Percentiles rank a stretch among this genome's conserved stretches.
Conservation (phyloP, 2,113 vertebrate genomes). For the Neotoma lepida region DNA sequence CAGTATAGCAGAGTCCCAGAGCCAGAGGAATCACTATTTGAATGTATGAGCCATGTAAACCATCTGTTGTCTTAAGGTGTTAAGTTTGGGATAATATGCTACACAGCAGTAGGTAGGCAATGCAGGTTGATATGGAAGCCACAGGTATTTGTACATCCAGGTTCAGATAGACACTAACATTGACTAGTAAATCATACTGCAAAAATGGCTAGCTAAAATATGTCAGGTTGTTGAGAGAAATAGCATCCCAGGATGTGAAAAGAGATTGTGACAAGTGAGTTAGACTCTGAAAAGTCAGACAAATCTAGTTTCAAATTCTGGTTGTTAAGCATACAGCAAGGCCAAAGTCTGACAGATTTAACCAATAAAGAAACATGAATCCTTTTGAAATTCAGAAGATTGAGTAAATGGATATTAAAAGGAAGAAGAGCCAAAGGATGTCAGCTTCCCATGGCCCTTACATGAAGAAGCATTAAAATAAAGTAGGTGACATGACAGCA, state of each 20-base stretch:
- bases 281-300: conserved; percentile 22
- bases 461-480: neutral
- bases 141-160: neutral
- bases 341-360: neutral
- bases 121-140: neutral
- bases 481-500: neutral
- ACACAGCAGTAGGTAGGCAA: neutral
- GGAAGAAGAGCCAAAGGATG: neutral
- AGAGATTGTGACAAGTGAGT: conserved; percentile 11
- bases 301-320: conserved; percentile 52
- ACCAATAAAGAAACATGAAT: conserved; percentile 48
- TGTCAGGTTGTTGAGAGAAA: neutral
- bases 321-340: conserved; percentile 38
- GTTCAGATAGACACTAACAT: neutral
- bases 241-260: neutral
- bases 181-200: neutral
- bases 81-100: neutral
- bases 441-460: neutral
- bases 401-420: neutral
- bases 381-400: conserved; percentile 10
- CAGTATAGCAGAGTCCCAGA: neutral
- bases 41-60: neutral
- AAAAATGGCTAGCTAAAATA: conserved; percentile 10
- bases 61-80: neutral
- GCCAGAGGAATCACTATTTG: neutral